These are phyloP conservation scores for Steinernema carpocapsae DNA, from an alignment of 2,888 invertebrate species.

Conservation along the genomic window DNA sequence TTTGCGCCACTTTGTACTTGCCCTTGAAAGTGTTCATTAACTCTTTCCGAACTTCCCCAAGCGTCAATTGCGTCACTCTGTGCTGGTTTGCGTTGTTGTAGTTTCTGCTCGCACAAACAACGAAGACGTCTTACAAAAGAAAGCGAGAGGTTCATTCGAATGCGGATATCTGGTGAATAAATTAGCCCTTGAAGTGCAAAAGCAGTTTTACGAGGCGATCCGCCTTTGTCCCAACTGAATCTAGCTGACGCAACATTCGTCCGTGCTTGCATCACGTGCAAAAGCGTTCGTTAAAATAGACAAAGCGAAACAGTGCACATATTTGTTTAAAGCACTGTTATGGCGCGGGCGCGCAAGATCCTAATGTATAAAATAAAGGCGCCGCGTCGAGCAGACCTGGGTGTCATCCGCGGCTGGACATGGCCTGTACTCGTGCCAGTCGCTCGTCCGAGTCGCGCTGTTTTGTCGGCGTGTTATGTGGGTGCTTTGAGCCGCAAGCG, in stretches of 20 bases:
- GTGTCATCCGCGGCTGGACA: conserved; percentile 23
- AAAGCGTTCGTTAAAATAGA: conserved; percentile 13
- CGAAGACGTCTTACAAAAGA: no score
- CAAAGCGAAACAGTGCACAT: background rate
- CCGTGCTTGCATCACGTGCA: conserved; percentile 12
- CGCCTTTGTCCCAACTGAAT: no score
- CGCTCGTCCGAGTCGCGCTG: conserved; percentile 10
- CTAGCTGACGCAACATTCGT: conserved; percentile 7
- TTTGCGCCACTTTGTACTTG: no score
- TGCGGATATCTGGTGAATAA: no score
- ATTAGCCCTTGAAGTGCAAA: no score
- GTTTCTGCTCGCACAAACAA: no score
- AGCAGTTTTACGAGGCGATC: no score
- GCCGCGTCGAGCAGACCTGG: conserved; percentile 16
- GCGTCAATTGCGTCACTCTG: no score
- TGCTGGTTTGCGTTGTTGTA: no score
- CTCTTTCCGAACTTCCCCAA: no score
- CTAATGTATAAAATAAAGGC: conserved; percentile 3
- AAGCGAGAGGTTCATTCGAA: no score
- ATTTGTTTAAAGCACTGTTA: conserved; percentile 8
- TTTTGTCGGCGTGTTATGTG: background rate
- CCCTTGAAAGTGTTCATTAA: no score
- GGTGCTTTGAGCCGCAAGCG: background rate
- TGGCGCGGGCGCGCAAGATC: background rate
- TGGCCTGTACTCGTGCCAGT: conserved; percentile 16